These are phyloP conservation scores for Naja naja DNA, from an alignment of 2,113 vertebrate species.

Conservation along the genomic window DNA sequence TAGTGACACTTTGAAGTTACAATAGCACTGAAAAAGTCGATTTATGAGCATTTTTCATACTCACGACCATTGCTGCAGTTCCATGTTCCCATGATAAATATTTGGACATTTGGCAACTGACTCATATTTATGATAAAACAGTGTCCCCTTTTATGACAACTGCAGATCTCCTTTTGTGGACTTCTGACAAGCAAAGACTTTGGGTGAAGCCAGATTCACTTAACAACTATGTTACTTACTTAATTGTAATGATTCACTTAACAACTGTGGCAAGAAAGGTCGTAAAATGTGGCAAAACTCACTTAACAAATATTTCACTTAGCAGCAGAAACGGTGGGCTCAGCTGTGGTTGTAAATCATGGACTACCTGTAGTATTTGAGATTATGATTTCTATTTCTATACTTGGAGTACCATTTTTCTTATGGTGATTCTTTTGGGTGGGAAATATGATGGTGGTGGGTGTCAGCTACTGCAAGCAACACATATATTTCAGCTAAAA, in stretches of 20 bases:
- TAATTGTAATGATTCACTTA: neutral
- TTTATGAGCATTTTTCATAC: no score
- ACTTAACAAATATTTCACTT: neutral
- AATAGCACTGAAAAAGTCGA: no score
- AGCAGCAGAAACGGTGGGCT: neutral
- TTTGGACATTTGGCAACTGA: no score
- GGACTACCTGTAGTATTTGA: neutral
- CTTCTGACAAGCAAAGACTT: neutral
- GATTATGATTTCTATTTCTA: neutral
- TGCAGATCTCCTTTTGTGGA: neutral
- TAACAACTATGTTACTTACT: neutral
- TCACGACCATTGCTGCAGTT: no score
- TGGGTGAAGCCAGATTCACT: neutral
- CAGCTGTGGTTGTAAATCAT: neutral
- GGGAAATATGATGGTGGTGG: constrained; percentile 21
- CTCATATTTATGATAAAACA: no score
- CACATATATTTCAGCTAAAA: constrained; percentile 21
- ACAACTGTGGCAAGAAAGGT: neutral
- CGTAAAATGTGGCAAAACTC: neutral
- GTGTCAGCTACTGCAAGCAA: constrained; percentile 49
- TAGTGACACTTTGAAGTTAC: no score
- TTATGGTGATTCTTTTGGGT: neutral
- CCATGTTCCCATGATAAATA: no score
- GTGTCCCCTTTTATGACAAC: no score
- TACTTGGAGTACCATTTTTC: constrained; percentile 23